Conservation (phyloP, 2,113 vertebrate genomes). For the Tangachromis dhanisi region DNA sequence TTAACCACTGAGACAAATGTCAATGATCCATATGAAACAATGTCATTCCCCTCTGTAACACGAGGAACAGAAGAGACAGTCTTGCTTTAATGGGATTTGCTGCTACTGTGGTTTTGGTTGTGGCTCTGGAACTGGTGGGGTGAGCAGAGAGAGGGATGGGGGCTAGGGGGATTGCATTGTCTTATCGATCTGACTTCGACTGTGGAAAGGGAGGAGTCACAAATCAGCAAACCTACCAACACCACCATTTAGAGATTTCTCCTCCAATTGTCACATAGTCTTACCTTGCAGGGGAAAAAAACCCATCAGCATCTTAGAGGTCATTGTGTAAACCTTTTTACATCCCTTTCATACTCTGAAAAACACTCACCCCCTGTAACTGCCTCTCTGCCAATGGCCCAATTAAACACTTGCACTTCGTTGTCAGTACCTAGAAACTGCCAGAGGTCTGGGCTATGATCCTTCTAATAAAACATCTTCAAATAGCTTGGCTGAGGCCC, state of each 20-base stretch:
- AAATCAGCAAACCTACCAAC: neutral
- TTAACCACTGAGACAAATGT: neutral
- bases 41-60: neutral
- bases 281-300: neutral
- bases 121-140: neutral
- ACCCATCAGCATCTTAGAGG: neutral
- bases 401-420: constrained; percentile 29
- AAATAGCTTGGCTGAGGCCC: neutral
- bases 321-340: neutral
- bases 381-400: neutral
- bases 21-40: neutral
- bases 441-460: neutral
- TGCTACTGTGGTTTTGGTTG: neutral
- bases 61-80: neutral
- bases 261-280: neutral
- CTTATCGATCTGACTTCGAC: neutral
- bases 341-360: neutral
- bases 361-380: neutral
- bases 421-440: neutral
- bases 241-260: neutral
- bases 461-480: constrained; percentile 3
- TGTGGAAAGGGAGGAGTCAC: neutral
- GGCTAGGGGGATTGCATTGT: neutral
- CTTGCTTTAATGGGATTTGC: neutral
- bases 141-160: neutral